Evolutionary conservation across 2,888 invertebrate genomes (phyloP), one percentile per base, ranked within the genome.

Genomic region (Mimumesa dahlbomi): DNA sequence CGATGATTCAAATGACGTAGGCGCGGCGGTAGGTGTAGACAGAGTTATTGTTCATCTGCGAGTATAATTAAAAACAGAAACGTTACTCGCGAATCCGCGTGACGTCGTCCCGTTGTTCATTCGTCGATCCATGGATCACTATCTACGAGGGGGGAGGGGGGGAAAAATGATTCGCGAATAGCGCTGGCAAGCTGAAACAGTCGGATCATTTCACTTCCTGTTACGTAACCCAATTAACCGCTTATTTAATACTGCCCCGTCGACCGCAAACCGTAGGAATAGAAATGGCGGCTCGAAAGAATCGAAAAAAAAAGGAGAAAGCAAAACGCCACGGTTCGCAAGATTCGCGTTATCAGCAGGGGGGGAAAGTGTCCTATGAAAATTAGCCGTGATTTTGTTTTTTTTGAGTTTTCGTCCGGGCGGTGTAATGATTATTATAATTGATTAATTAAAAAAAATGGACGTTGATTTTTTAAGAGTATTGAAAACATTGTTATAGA

Each of bases 191-290:
- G 31, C 43, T 50, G 25, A 61, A 79, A 62, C 49, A 72, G 42
- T 57, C 77, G 50, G 70, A 68, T 81, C 76, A 67, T 58, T 82
- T 84, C 85, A 85, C 84, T 88, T 88, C 88, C 87, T 84, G 87
- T 84, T 88, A 84, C 87, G 82, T 85, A 89, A 87, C 85, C 85
- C 82, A 87, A 89, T 89, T 88, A 87, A 84, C 77, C 82, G 87
- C 83, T 89, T 88, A 88, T 86, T 87, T 82, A 88, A 89, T 77
- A 74, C 71, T 53, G 74, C 43, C 67, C 36, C 48, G 38, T 2
- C 71, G 48, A 57, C 67, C 63, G 54, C 59, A 68, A 49, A 52
- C 31, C 67, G 11, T 70, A 19, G 62, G 61, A 65, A 66, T 54
- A 61, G 62, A 61, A 54, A 48, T 43, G 53, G 16, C 19, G 18